phyloP scores from a whole-genome alignment of 2,888 invertebrate species.

The Acanthopleura granulata region DNA sequence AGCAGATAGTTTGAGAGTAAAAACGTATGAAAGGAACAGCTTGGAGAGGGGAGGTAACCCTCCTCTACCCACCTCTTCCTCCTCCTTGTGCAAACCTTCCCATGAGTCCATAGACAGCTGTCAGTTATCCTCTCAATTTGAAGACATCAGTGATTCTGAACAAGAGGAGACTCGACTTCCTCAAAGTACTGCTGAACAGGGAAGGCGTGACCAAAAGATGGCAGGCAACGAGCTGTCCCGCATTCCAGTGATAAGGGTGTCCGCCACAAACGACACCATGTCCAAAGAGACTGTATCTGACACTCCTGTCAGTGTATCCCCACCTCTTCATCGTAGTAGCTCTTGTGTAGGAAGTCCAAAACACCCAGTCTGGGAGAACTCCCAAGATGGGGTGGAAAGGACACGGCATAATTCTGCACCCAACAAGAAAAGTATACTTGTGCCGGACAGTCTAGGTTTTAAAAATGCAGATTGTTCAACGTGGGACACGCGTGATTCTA shows the following conservation, averaged over 20 bases:
- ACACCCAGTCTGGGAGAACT: background rate
- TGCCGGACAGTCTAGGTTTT: background rate
- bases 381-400: background rate
- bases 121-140: slow-evolving; percentile 41
- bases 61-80: background rate
- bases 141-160: slow-evolving; percentile 44
- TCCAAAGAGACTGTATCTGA: background rate
- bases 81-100: background rate
- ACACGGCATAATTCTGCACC: background rate
- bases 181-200: background rate
- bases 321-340: background rate
- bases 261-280: background rate
- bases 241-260: slow-evolving; percentile 3
- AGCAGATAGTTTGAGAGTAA: background rate
- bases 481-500: background rate
- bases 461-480: background rate
- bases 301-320: background rate
- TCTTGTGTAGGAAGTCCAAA: background rate
- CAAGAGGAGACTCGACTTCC: slow-evolving; percentile 34
- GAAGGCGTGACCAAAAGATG: background rate
- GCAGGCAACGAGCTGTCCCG: background rate
- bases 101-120: background rate
- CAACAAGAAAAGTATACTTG: background rate
- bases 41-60: background rate
- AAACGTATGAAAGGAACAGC: slow-evolving; percentile 4